phyloP scores from a whole-genome alignment of 1,140 invertebrate species.

The Diorhabda elongata region DNA sequence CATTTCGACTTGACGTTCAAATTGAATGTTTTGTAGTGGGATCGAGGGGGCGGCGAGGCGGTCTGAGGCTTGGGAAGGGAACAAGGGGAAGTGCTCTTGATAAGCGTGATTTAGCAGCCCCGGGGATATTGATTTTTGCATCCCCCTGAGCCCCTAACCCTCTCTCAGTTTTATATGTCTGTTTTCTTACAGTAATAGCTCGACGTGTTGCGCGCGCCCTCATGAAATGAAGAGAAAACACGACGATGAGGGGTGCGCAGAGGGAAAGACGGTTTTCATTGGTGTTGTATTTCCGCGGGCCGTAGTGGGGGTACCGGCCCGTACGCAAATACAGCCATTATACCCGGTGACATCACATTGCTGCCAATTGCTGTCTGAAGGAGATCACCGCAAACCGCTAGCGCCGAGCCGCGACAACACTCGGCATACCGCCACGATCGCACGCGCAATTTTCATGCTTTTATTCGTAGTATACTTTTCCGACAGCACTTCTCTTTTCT shows the following conservation, averaged over 20 bases:
- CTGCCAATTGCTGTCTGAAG: constrained; percentile 22
- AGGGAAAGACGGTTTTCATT: constrained; percentile 47
- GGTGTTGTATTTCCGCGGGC: constrained; percentile 46
- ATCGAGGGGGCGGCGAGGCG: constrained; percentile 34
- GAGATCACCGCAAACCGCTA: constrained; percentile 20
- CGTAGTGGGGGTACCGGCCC: constrained; percentile 34
- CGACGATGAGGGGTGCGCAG: constrained; percentile 32
- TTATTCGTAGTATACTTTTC: background rate
- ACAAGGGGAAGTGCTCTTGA: constrained; percentile 62
- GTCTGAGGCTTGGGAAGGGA: constrained; percentile 24
- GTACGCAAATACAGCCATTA: constrained; percentile 49
- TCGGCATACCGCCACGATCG: background rate
- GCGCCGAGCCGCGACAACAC: constrained; percentile 12
- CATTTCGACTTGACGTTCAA: constrained; percentile 48
- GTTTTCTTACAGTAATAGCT: constrained; percentile 52
- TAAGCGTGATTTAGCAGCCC: constrained; percentile 69
- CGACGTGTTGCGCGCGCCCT: constrained; percentile 42
- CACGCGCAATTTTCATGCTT: background rate
- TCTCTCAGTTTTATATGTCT: constrained; percentile 51
- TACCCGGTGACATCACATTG: constrained; percentile 26
- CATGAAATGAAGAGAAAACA: constrained; percentile 42
- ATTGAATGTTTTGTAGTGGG: constrained; percentile 51
- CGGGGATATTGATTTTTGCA: constrained; percentile 67
- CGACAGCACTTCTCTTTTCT: background rate
- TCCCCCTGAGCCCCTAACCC: constrained; percentile 48